Conservation (phyloP, 1,140 invertebrate species). For the Diorhabda elongata region DNA sequence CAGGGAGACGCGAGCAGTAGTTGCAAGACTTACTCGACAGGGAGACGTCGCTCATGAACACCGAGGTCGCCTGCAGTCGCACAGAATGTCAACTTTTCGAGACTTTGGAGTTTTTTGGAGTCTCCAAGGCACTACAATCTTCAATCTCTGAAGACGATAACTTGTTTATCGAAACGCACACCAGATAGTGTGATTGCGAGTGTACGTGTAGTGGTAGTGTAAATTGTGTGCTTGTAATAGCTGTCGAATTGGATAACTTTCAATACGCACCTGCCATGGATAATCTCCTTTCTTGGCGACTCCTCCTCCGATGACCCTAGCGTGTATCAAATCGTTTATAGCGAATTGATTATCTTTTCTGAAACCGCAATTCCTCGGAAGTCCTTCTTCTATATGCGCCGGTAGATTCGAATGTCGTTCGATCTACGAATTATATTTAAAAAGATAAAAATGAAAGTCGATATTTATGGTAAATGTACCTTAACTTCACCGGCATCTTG, state of each 20-base stretch:
- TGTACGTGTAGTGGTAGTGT: too few species aligned
- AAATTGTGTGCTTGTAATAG: too few species aligned
- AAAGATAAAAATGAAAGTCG: neutral
- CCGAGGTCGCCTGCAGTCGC: too few species aligned
- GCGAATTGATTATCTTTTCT: conserved; percentile 50
- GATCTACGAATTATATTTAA: neutral
- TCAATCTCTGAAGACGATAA: too few species aligned
- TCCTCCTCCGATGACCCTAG: conserved; percentile 56
- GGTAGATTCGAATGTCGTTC: conserved; percentile 7
- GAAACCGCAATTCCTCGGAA: conserved; percentile 46
- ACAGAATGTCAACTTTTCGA: too few species aligned
- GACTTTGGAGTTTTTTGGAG: too few species aligned
- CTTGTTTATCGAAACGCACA: too few species aligned
- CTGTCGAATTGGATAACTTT: neutral
- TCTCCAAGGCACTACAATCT: too few species aligned
- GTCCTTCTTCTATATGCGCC: conserved; percentile 4
- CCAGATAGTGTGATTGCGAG: too few species aligned
- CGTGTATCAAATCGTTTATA: conserved; percentile 46
- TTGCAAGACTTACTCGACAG: too few species aligned
- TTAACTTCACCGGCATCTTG: conserved; percentile 18
- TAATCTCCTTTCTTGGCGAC: conserved; percentile 60
- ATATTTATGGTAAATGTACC: neutral
- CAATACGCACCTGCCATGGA: conserved; percentile 68
- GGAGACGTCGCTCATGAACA: too few species aligned
- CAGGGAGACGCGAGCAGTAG: too few species aligned